Conservation (phyloP, 2,113 vertebrate genomes). For the Ia io region DNA sequence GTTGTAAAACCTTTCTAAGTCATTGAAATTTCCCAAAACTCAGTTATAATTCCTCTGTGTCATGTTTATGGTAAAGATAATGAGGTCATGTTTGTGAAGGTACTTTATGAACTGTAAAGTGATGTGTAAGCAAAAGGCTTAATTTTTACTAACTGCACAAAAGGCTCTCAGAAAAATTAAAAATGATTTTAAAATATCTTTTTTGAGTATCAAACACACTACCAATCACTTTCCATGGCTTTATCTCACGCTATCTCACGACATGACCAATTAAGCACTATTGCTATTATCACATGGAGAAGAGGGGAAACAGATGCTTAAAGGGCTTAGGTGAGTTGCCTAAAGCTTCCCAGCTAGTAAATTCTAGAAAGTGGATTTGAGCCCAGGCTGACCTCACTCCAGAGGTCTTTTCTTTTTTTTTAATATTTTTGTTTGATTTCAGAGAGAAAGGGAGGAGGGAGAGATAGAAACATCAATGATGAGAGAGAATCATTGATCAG, state of each 20-base stretch:
- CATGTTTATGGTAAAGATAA: not conserved
- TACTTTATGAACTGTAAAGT: not conserved
- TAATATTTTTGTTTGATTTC: too few species aligned
- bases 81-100: not conserved
- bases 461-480: too few species aligned
- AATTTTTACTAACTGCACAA: not conserved
- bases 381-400: not conserved
- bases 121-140: not conserved
- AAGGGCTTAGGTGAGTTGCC: not conserved
- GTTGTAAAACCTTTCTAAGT: not conserved
- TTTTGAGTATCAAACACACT: not conserved
- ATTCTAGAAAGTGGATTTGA: not conserved
- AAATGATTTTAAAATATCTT: not conserved
- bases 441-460: too few species aligned
- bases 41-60: not conserved
- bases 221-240: not conserved
- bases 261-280: not conserved
- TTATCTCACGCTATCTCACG: not conserved
- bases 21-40: not conserved
- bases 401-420: not conserved
- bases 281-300: not conserved
- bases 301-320: not conserved
- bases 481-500: too few species aligned
- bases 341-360: not conserved
- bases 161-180: not conserved